Conservation (phyloP, 2,888 invertebrate species). For the Caenorhabditis imperialis region DNA sequence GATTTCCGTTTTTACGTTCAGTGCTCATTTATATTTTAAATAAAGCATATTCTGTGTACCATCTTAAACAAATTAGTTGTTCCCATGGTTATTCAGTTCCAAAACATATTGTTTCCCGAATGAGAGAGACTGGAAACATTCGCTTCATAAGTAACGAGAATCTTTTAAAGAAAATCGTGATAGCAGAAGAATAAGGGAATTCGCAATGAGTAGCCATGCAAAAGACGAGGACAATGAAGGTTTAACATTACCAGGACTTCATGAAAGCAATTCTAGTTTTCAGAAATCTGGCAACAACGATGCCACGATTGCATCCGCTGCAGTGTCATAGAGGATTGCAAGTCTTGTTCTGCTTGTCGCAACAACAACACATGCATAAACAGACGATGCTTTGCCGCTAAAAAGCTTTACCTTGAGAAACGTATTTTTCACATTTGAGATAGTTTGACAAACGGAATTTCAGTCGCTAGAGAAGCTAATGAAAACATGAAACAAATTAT, state of each 20-base stretch:
- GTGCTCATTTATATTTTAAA: too few species aligned
- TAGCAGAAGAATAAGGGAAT: background rate
- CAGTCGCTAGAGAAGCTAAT: conserved; percentile 17
- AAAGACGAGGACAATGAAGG: conserved; percentile 15
- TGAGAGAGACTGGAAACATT: too few species aligned
- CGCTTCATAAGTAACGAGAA: background rate
- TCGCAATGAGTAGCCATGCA: background rate
- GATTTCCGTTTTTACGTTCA: too few species aligned
- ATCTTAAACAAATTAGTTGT: too few species aligned
- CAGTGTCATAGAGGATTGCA: conserved; percentile 9
- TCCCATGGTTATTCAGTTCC: too few species aligned
- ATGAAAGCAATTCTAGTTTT: background rate
- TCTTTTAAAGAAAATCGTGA: background rate
- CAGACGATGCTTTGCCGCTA: conserved; percentile 36
- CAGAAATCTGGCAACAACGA: conserved; percentile 24
- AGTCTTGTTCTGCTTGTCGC: conserved; percentile 16
- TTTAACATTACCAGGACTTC: background rate
- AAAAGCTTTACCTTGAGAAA: conserved; percentile 26
- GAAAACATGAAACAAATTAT: conserved; percentile 31
- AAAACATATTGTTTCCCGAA: too few species aligned
- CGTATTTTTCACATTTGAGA: too few species aligned
- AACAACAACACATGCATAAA: conserved; percentile 13
- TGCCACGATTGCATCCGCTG: conserved; percentile 43
- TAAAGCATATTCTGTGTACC: too few species aligned
- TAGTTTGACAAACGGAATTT: too few species aligned